Evolutionary conservation across 2,888 invertebrate species (phyloP), one percentile per base, ranked within the genome.

Genomic region (Spialia ferax): DNA sequence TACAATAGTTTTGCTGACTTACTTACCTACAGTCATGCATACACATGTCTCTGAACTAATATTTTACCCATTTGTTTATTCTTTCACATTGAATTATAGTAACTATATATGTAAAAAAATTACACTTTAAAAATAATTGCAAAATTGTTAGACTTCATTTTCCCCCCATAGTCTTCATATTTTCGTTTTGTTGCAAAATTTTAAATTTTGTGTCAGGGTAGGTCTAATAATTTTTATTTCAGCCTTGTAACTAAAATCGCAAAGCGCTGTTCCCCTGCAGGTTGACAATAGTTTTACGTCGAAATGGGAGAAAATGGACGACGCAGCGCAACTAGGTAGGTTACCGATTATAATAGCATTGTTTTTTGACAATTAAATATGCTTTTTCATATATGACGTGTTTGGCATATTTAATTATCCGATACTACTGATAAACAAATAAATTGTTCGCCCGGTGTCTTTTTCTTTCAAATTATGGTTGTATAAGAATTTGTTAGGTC

Each of bases 281-380:
- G 94, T 93, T 80, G 89, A 92, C 86, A 89, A 79, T 86, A 83
- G 85, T 83, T 94, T 94, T 90, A 87, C 94, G 57, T 94, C 94
- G 82, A 97, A 97, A 93, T 98, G 98, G 98, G 98, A 98, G 95
- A 95, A 94, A 91, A 95, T 97, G 94, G 98, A 98, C 94, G 96
- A 96, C 89, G 96, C 96, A 71, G 95, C 96, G 79, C 96, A 96
- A 94, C 94, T 98, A 89, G 98, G 98, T 98, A 95, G 96, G 97
- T 95, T 91, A 74, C 72, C 74, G 69, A 74, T 72, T 72, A 71
- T 70, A 69, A 66, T 70, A 63, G 54, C 70, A 32, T 70, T 54
- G 68, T 65, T 68, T 68, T 11, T 50, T 50, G 70, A 66, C 10
- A 13, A 26, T 63, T 56, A 56, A 42, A 63, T 29, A 38, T 62